Evolutionary conservation across 2,113 vertebrate genomes (phyloP).

Genomic region (Stictonetta naevosa): DNA sequence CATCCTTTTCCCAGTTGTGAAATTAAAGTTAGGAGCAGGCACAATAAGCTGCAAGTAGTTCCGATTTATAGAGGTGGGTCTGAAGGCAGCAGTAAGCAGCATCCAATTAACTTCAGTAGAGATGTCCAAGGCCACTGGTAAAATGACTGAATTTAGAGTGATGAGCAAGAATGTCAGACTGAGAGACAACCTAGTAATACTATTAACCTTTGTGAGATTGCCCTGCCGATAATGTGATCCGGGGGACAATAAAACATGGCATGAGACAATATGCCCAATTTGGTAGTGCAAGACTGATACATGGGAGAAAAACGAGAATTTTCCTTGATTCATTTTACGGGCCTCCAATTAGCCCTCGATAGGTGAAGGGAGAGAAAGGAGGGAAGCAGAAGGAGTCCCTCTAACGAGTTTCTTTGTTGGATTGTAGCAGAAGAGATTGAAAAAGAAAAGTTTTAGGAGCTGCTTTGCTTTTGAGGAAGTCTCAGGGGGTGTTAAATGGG

Average conservation of each 20-base stretch:
- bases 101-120: background rate
- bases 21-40: constrained; percentile 1
- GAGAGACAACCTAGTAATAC: background rate
- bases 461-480: background rate
- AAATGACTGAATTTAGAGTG: background rate
- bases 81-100: constrained; percentile 2
- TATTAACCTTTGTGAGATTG: constrained; percentile 26
- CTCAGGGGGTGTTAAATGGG: background rate
- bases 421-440: background rate
- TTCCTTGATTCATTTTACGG: background rate
- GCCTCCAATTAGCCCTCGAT: background rate
- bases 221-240: background rate
- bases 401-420: background rate
- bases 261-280: constrained; percentile 1
- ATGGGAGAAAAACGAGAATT: background rate
- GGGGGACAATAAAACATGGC: background rate
- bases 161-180: background rate
- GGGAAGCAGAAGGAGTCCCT: background rate
- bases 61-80: background rate
- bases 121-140: background rate
- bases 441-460: background rate
- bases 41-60: background rate
- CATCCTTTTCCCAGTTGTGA: background rate
- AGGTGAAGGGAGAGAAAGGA: background rate
- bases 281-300: background rate